These are phyloP conservation scores for Puffinus mauretanicus DNA, from an alignment of 2,113 vertebrate genomes.

Conservation along the genomic window DNA sequence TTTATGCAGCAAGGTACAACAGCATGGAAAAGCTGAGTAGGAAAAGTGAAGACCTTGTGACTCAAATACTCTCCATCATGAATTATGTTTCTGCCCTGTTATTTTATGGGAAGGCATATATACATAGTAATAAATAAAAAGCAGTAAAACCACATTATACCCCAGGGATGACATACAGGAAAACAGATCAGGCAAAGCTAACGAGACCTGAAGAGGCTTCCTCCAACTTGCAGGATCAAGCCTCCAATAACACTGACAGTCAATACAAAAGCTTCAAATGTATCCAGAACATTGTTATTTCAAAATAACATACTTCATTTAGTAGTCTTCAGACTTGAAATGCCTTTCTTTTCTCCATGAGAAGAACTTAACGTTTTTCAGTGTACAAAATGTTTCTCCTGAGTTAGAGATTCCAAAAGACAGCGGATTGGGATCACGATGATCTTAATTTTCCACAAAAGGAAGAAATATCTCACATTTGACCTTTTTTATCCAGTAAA, in stretches of 20 bases:
- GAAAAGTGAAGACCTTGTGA: not conserved
- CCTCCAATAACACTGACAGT: constrained; percentile 21
- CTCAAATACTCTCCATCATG: not conserved
- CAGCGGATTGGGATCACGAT: not conserved
- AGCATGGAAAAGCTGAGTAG: not conserved
- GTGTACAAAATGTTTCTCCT: not conserved
- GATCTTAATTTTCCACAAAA: constrained; percentile 1
- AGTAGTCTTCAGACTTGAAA: constrained; percentile 50
- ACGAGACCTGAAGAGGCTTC: not conserved
- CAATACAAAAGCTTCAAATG: not conserved
- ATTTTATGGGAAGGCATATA: not conserved
- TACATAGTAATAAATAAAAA: not conserved
- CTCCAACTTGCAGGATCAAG: not conserved
- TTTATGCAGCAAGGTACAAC: not conserved
- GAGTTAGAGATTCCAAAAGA: not conserved
- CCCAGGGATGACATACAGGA: not conserved
- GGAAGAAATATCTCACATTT: constrained; percentile 14
- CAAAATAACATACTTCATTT: constrained; percentile 21
- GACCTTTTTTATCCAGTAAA: not conserved
- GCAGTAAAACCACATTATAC: not conserved
- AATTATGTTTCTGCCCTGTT: not conserved
- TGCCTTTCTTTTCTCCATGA: not conserved
- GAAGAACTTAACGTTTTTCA: not conserved
- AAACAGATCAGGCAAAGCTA: not conserved
- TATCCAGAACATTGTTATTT: not conserved